These are phyloP conservation scores for Crocuta crocuta DNA, from an alignment of 2,113 vertebrate species.

Conservation along the genomic window DNA sequence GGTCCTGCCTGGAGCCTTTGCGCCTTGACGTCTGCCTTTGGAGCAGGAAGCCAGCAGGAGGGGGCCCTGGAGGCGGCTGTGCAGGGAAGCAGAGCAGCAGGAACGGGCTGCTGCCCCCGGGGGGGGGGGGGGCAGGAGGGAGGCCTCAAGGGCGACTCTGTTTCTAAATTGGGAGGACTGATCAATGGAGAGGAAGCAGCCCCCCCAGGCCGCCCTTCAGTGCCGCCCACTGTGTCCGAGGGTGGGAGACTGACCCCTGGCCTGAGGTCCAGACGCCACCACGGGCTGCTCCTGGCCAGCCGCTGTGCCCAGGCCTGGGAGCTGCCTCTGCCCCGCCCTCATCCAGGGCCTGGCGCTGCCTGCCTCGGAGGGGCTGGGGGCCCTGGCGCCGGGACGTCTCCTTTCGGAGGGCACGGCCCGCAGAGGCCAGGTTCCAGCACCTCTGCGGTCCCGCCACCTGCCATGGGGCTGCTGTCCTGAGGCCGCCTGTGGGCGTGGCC, in stretches of 20 bases:
- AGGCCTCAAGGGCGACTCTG: background rate
- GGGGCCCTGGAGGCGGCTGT: background rate
- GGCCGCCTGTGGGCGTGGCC: background rate
- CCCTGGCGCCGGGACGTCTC: background rate
- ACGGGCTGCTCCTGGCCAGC: background rate
- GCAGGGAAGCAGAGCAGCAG: background rate
- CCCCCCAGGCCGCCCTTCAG: background rate
- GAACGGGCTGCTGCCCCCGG: rapidly evolving
- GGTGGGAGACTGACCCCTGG: background rate
- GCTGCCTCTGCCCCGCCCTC: background rate
- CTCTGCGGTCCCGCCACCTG: background rate
- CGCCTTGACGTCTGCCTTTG: rapidly evolving
- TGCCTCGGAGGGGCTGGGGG: background rate
- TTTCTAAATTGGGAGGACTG: conserved; percentile 33
- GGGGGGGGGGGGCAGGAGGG: rapidly evolving
- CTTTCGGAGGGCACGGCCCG: background rate
- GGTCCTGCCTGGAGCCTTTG: background rate
- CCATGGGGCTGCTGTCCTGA: rapidly evolving
- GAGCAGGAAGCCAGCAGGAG: background rate
- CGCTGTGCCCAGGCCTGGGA: background rate
- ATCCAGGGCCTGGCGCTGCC: background rate
- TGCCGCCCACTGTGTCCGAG: background rate
- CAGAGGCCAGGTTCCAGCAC: background rate
- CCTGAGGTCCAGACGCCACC: background rate
- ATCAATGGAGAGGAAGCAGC: background rate